Conservation (phyloP, 1,140 invertebrate species). For the Pseudomyrmex pallidus region DNA sequence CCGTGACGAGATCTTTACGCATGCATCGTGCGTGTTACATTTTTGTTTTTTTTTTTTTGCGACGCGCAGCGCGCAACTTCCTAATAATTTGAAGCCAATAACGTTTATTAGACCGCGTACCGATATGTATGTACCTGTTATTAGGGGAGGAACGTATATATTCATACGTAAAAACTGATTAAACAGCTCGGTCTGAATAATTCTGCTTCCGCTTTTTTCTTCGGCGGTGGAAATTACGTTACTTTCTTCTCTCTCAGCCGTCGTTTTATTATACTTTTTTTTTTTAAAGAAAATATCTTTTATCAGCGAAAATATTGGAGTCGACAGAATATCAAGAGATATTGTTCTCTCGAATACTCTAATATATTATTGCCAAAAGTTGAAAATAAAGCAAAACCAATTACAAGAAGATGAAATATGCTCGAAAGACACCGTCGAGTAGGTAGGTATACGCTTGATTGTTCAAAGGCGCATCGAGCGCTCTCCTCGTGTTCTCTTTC, state of each 20-base stretch:
- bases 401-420: not conserved
- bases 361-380: too few species aligned
- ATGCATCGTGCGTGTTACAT: not conserved
- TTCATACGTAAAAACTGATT: not conserved
- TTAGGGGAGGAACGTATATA: not conserved
- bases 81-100: not conserved
- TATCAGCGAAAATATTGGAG: too few species aligned
- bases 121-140: too few species aligned
- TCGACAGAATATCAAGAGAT: too few species aligned
- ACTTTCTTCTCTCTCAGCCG: too few species aligned
- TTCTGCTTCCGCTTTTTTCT: not conserved
- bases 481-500: not conserved
- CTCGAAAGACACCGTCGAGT: conserved; percentile 27
- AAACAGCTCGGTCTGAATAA: not conserved
- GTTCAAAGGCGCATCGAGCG: conserved; percentile 49
- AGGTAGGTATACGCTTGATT: conserved; percentile 25
- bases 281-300: not conserved
- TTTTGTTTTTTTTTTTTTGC: not conserved
- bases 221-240: not conserved
- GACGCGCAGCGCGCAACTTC: not conserved
- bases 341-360: too few species aligned
- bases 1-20: not conserved
- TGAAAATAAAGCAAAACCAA: too few species aligned
- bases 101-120: not conserved
- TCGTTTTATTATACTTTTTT: not conserved